These are phyloP conservation scores for Penaeus monodon DNA, from an alignment of 2,888 invertebrate genomes.

Conservation along the genomic window DNA sequence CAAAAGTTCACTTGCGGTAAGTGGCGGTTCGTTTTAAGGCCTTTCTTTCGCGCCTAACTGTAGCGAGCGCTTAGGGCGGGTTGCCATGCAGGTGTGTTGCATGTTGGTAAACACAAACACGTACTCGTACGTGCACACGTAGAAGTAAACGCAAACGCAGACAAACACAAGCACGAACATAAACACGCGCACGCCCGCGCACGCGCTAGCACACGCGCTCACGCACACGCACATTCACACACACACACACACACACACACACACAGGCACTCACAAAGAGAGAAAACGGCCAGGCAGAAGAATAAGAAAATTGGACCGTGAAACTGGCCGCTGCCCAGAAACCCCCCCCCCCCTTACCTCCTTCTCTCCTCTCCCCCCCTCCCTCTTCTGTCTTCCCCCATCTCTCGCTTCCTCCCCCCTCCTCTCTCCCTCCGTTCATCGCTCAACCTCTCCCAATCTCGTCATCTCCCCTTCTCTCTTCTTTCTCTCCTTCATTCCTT, in stretches of 20 bases:
- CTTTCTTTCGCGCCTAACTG: too few species aligned
- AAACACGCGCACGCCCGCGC: not conserved
- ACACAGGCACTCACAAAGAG: too few species aligned
- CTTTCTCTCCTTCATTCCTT: too few species aligned
- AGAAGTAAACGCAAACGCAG: not conserved
- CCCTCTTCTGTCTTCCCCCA: not conserved
- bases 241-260: not conserved
- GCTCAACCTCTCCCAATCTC: too few species aligned
- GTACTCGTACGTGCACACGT: not conserved
- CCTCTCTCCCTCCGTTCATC: too few species aligned
- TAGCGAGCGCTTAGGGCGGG: not conserved
- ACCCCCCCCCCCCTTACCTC: not conserved
- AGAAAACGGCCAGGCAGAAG: too few species aligned
- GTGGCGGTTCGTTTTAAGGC: too few species aligned
- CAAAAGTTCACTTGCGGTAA: too few species aligned
- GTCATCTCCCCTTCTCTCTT: too few species aligned
- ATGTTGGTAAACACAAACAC: not conserved
- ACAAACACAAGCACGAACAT: not conserved
- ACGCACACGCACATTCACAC: not conserved
- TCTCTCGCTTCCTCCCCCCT: too few species aligned
- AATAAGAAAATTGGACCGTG: not conserved
- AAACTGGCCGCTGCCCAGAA: constrained; percentile 1
- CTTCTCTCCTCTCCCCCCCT: not conserved
- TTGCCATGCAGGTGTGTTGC: not conserved
- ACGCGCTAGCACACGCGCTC: not conserved